Base-by-base conservation (phyloP, 1,140 invertebrate species). In the Caerostris darwini region DNA sequence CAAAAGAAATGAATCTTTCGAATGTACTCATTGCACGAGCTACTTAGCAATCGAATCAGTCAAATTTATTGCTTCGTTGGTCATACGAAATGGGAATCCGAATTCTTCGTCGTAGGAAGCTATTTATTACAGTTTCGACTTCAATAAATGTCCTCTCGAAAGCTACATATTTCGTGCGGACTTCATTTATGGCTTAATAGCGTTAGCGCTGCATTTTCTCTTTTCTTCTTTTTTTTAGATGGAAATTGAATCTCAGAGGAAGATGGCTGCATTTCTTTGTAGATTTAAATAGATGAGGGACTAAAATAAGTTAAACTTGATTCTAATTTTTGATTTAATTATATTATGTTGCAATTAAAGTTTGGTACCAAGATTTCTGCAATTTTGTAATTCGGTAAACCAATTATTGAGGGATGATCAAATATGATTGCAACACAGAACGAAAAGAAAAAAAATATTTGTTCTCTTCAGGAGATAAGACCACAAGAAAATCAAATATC, bases 21-120 rank as follows among this genome's bases (percentile, higher is more conserved):
- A 6, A 53, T 58, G 56, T 57, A 57, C 6, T 19, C 56, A 54
- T n/a, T 7, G 56, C 5, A 19, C 19, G 3, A 85, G 6, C 19
- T 19, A 85, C 58, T 67, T 87, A 87, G 58, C 85, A 87, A 64
- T 64, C 59, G 58, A 87, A 67, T 87, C 58, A 19, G 2, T 61
- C 34, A 87, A 61, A 87, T 87, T 67, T 67, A 87, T 87, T 87
- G 59, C 58, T 87, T 64, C 85, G 19, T 19, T 87, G 85, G 14
- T 87, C 12, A 53, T 61, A 14, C 34, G 58, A 64, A 64, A 87
- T 64, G 61, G 59, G 85, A 53, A 87, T 50, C 17, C 3, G 85
- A 17, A 61, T 64, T 53, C 59, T 12, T 5, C 4, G 4, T n/a
- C 3, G 14, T 14, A 53, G 19, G 34, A 6, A 64, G 59, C 10